phyloP scores from a whole-genome alignment of 2,113 vertebrate species.

The Chrysochloris asiatica region DNA sequence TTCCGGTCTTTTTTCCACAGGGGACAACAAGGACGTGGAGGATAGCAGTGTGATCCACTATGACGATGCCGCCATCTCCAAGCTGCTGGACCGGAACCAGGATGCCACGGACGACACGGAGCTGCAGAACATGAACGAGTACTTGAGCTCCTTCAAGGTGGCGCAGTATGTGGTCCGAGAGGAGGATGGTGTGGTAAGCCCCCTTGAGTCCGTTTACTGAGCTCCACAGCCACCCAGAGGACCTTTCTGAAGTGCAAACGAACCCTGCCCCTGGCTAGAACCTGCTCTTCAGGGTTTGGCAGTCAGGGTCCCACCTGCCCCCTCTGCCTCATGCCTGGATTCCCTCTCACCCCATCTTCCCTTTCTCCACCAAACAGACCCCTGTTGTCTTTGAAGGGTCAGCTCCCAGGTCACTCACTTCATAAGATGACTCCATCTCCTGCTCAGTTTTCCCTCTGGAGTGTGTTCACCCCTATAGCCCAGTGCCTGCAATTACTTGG shows the following conservation, averaged over 20 bases:
- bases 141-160: constrained; percentile 99
- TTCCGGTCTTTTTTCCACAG: constrained; percentile 73
- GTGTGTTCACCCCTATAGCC: neutral
- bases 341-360: no score
- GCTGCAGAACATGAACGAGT: constrained; percentile 99
- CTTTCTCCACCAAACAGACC: no score
- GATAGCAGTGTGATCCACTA: constrained; percentile 99
- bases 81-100: constrained; percentile 96
- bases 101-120: constrained; percentile 96
- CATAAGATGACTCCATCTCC: no score
- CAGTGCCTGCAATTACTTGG: fast-evolving
- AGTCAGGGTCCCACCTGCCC: no score
- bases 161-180: constrained; percentile 99
- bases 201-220: neutral
- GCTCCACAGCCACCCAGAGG: neutral
- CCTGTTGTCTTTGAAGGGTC: no score
- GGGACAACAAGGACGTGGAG: constrained; percentile 96
- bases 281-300: no score
- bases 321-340: no score
- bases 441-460: no score
- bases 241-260: no score
- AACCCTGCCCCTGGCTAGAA: neutral
- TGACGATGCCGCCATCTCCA: constrained; percentile 95
- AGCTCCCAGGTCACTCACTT: no score
- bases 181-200: constrained; percentile 96